A percentile compares a stretch with the other conserved stretches of the same genome.
phyloP scores from a whole-genome alignment of 2,888 invertebrate species.

The Ditula angustiorana region DNA sequence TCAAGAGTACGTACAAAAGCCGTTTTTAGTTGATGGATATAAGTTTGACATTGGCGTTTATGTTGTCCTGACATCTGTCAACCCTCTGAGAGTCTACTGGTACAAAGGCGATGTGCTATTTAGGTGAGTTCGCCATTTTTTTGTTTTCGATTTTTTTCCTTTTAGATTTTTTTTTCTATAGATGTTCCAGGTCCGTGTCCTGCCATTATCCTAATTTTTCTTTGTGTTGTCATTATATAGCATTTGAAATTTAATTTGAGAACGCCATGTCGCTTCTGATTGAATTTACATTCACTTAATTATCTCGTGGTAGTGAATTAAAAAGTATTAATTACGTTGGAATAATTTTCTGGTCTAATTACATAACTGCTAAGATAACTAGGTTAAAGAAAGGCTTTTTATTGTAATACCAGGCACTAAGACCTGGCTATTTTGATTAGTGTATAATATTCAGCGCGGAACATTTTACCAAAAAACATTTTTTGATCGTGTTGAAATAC shows the following conservation, averaged over 20 bases:
- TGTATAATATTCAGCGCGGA: background rate
- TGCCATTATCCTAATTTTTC: no score
- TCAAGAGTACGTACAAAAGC: constrained; percentile 95
- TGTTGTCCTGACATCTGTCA: constrained; percentile 94
- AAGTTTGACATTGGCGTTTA: constrained; percentile 99
- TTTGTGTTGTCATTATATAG: no score
- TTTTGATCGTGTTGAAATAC: no score
- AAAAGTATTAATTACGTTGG: constrained; percentile 28
- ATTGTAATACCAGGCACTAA: background rate
- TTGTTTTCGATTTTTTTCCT: no score
- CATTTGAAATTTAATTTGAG: no score
- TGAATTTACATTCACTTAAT: background rate
- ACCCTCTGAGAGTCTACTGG: constrained; percentile 95
- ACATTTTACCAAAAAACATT: no score
- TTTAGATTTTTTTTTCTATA: no score
- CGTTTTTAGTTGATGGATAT: constrained; percentile 95
- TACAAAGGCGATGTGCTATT: constrained; percentile 96
- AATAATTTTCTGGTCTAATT: constrained; percentile 35
- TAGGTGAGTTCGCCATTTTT: constrained; percentile 87
- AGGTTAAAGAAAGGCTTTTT: background rate
- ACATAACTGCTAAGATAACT: background rate
- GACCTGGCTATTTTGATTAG: background rate
- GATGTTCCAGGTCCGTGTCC: no score
- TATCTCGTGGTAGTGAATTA: constrained; percentile 25
- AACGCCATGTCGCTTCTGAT: constrained; percentile 18